Percentiles rank a stretch among this genome's conserved stretches.
phyloP scores from a whole-genome alignment of 2,888 invertebrate species.

The Drosophila differens region DNA sequence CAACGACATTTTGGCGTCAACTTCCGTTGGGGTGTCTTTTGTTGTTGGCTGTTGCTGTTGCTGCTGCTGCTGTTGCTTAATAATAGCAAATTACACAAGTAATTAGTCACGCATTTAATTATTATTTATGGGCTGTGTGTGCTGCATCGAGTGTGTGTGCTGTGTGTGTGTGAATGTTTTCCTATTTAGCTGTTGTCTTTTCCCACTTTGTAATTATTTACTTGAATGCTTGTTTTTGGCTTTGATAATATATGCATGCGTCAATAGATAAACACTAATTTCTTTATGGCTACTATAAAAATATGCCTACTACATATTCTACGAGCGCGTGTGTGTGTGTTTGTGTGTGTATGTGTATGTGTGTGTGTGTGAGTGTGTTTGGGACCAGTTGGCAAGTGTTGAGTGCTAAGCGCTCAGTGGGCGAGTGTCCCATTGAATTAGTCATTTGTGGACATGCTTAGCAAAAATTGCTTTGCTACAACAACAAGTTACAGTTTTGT shows the following conservation, averaged over 20 bases:
- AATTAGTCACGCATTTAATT: constrained; percentile 83
- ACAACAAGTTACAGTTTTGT: background rate
- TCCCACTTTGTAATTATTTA: constrained; percentile 68
- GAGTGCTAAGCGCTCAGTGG: background rate
- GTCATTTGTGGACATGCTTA: constrained; percentile 9
- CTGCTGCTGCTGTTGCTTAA: constrained; percentile 55
- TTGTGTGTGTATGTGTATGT: background rate
- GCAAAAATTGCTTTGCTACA: background rate
- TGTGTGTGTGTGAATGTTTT: constrained; percentile 34
- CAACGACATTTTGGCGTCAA: constrained; percentile 53
- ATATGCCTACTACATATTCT: background rate
- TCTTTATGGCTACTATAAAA: constrained; percentile 35
- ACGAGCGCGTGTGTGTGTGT: background rate
- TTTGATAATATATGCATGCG: constrained; percentile 51
- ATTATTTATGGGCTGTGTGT: constrained; percentile 70
- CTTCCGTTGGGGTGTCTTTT: constrained; percentile 48
- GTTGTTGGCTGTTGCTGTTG: constrained; percentile 27
- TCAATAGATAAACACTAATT: constrained; percentile 53
- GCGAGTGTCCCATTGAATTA: constrained; percentile 19
- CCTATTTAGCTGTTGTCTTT: constrained; percentile 30
- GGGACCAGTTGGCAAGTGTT: background rate
- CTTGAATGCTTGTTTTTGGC: constrained; percentile 57
- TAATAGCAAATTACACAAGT: constrained; percentile 81
- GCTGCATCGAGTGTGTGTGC: background rate
- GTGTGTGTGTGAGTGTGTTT: constrained; percentile 7